Evolutionary conservation across 2,888 invertebrate species (phyloP).

Genomic region (Phengaris alcon): DNA sequence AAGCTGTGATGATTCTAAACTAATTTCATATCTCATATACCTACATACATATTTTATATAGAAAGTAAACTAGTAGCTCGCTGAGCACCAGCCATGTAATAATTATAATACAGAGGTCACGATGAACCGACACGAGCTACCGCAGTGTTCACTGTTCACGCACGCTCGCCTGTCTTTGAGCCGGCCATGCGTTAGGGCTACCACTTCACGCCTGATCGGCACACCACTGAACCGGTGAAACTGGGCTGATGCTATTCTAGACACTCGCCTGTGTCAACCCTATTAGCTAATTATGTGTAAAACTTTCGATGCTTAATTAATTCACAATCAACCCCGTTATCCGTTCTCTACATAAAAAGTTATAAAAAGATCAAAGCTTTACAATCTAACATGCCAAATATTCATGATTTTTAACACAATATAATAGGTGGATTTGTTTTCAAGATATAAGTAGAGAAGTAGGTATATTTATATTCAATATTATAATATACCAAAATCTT

Average conservation of each 20-base stretch:
- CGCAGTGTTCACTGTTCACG: slow-evolving; percentile 37
- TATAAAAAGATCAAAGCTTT: background rate
- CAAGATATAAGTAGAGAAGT: background rate
- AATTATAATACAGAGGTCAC: slow-evolving; percentile 26
- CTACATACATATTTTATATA: no score
- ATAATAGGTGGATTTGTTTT: background rate
- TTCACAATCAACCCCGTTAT: slow-evolving; percentile 13
- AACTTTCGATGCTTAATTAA: slow-evolving; percentile 14
- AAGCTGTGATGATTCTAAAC: no score
- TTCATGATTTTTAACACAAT: background rate
- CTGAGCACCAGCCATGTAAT: background rate
- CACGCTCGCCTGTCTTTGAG: slow-evolving; percentile 39
- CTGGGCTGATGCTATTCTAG: slow-evolving; percentile 40
- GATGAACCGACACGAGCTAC: slow-evolving; percentile 36
- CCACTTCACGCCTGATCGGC: slow-evolving; percentile 41
- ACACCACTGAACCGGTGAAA: slow-evolving; percentile 39
- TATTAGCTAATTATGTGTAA: slow-evolving; percentile 26
- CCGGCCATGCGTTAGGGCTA: slow-evolving; percentile 41
- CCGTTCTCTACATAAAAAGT: background rate
- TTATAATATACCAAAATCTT: no score
- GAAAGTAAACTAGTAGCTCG: no score
- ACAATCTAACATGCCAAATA: background rate
- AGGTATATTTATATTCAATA: no score
- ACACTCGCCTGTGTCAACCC: slow-evolving; percentile 16
- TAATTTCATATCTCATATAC: no score